Percentiles rank a stretch among this genome's conserved stretches.
Evolutionary conservation across 2,113 vertebrate species (phyloP).

Genomic region (Sula dactylatra): DNA sequence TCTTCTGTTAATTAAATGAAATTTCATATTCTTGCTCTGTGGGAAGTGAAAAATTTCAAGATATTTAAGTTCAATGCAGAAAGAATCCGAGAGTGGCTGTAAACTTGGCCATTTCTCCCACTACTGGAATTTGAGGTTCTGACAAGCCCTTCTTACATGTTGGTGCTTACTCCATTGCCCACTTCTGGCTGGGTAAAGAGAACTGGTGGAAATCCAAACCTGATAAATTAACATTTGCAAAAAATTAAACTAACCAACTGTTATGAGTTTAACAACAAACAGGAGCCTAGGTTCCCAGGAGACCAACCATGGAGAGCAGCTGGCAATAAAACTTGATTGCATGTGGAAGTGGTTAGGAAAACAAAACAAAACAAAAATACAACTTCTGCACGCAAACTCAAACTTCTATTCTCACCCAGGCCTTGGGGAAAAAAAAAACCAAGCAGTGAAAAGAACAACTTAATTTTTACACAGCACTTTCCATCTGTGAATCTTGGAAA

Average conservation of each 20-base stretch:
- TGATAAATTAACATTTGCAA: background rate
- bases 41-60: background rate
- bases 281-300: background rate
- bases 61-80: background rate
- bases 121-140: constrained; percentile 9
- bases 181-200: background rate
- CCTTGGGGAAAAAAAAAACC: background rate
- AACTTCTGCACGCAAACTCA: background rate
- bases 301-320: background rate
- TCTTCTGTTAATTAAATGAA: constrained; percentile 28
- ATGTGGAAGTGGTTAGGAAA: constrained; percentile 43
- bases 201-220: constrained; percentile 7
- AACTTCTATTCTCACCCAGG: background rate
- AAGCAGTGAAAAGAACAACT: background rate
- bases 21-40: constrained; percentile 3
- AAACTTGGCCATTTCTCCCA: constrained; percentile 1
- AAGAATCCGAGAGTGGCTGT: background rate
- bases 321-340: constrained; percentile 24
- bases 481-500: background rate
- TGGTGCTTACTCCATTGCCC: background rate
- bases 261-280: constrained; percentile 15
- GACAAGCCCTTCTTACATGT: background rate
- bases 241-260: constrained; percentile 25
- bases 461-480: background rate
- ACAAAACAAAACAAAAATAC: constrained; percentile 32